Evolutionary conservation across 1,140 invertebrate species (phyloP), one percentile per base, ranked within the genome.

Genomic region (Oreohelix idahoensis): DNA sequence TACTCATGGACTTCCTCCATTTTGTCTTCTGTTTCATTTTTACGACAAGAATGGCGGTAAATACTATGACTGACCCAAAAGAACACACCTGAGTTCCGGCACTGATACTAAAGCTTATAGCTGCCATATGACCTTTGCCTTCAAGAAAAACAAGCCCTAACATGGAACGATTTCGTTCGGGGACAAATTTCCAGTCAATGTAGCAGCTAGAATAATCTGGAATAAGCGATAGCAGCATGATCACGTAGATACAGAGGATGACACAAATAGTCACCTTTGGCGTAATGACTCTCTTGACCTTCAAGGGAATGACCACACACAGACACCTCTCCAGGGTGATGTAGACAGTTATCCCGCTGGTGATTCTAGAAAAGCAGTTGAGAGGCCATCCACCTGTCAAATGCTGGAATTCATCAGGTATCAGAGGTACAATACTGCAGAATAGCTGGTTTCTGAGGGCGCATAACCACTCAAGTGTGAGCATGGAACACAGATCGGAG

Each of bases 211-310:
- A 2, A 32, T 58, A 78, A 1, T 35, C 39, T n/a, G 76, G 76
- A 35, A 63, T 10, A 1, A 78, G 11, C 5, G 32, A 35, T 20
- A 39, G n/a, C 0, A 42, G 13, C n/a, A 78, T 63, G n/a, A 78
- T 11, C 10, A 63, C n/a, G 58, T 10, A 51, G 53, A 78, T 63
- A 36, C 2, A 51, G 1, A 36, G 8, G 1, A 78, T 2, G 20
- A 35, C 29, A 20, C 11, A 32, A 10, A 26, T 42, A 29, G 32
- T 39, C 13, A 42, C 29, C 17, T 36, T 53, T 29, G 76, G 45
- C 4, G 76, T 78, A 29, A 78, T 78, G 76, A 78, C 32, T 58
- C 32, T 63, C 51, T 78, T 78, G 26, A 78, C 51, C n/a, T 78
- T 78, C 53, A 78, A 58, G 17, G 76, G 76, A 29, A 26, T 5